Evolutionary conservation across 2,113 vertebrate species (phyloP).

Genomic region (Lepidothrix coronata): DNA sequence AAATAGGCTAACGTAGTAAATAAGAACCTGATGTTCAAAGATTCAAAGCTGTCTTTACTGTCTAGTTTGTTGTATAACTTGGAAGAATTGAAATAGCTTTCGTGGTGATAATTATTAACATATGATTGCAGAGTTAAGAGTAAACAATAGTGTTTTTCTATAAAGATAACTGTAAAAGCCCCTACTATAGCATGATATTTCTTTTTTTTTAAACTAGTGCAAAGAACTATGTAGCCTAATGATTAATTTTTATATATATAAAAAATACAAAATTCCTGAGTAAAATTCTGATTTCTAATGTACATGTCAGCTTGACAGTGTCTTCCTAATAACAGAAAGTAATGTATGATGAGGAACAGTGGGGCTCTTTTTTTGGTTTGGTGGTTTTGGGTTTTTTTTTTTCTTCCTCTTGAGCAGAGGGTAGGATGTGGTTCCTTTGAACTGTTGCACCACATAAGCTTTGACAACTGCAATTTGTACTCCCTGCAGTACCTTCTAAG

Average conservation of each 20-base stretch:
- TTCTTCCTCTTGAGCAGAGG: neutral
- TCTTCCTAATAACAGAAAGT: neutral
- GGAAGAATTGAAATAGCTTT: constrained; percentile 25
- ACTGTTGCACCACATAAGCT: neutral
- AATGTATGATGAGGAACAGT: neutral
- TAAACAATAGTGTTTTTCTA: neutral
- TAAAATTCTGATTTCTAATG: neutral
- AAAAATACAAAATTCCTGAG: neutral
- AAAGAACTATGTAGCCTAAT: neutral
- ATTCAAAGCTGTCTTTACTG: constrained; percentile 23
- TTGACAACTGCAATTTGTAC: neutral
- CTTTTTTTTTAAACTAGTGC: neutral
- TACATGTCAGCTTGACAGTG: neutral
- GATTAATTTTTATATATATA: neutral
- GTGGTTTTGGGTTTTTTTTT: neutral
- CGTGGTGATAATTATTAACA: constrained; percentile 19
- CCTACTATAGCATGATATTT: neutral
- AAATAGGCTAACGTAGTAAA: constrained; percentile 6
- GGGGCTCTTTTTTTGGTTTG: neutral
- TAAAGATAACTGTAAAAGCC: neutral
- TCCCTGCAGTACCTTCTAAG: neutral
- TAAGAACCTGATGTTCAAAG: constrained; percentile 5
- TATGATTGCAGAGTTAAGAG: neutral
- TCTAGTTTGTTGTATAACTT: constrained; percentile 17
- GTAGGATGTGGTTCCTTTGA: neutral